Percentiles rank a stretch among this genome's conserved stretches.
phyloP scores from a whole-genome alignment of 1,140 invertebrate genomes.

The Mylabris phalerata region DNA sequence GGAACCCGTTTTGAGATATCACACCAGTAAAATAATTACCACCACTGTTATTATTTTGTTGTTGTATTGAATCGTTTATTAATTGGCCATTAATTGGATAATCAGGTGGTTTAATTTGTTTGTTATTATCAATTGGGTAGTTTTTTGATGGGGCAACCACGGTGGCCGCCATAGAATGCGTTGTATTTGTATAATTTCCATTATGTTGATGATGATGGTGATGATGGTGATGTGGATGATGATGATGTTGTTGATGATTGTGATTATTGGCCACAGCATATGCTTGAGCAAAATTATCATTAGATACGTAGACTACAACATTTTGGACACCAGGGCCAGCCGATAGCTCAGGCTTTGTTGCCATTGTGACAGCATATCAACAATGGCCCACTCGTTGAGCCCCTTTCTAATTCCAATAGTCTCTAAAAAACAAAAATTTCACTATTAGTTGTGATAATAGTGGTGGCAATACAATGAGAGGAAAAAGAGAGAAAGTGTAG shows the following conservation, averaged over 20 bases:
- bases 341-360: slow-evolving; percentile 44
- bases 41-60: not conserved
- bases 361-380: slow-evolving; percentile 43
- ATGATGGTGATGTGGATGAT: too few species aligned
- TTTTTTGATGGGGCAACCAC: slow-evolving; percentile 18
- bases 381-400: slow-evolving; percentile 39
- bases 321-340: slow-evolving; percentile 41
- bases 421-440: slow-evolving; percentile 29
- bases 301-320: slow-evolving; percentile 46
- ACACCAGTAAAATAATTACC: slow-evolving; percentile 21
- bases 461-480: slow-evolving; percentile 7
- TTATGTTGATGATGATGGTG: not conserved
- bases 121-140: too few species aligned
- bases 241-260: slow-evolving; percentile 18
- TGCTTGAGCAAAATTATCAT: slow-evolving; percentile 43
- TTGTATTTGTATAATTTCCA: slow-evolving; percentile 25
- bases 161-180: slow-evolving; percentile 30
- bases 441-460: too few species aligned
- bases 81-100: slow-evolving; percentile 22
- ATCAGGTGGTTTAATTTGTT: slow-evolving; percentile 20
- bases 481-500: slow-evolving; percentile 14
- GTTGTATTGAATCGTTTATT: slow-evolving; percentile 8
- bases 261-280: slow-evolving; percentile 40
- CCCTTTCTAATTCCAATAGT: slow-evolving; percentile 34
- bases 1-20: slow-evolving; percentile 33